Evolutionary conservation across 2,113 vertebrate species (phyloP).

Genomic region (Phocoena phocoena): DNA sequence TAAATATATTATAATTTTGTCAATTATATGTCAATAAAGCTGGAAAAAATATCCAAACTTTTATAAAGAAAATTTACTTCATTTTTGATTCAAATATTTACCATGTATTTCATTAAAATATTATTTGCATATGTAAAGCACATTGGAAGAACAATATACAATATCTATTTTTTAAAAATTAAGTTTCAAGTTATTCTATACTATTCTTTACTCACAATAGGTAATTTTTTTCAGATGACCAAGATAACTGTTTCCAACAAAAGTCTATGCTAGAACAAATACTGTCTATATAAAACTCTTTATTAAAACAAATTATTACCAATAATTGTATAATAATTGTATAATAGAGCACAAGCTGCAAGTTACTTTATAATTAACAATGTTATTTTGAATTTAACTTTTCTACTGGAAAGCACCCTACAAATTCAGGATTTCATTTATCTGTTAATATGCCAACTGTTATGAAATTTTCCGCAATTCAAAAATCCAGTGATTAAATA

Average conservation of each 20-base stretch:
- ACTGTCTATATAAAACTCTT: not conserved
- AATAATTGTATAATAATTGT: not conserved
- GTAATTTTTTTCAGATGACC: not conserved
- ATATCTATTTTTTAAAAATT: not conserved
- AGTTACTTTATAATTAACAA: conserved; percentile 15
- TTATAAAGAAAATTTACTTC: not conserved
- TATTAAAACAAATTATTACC: not conserved
- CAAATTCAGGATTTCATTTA: conserved; percentile 61
- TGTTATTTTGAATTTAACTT: conserved; percentile 23
- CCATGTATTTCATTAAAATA: not conserved
- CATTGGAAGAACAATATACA: not conserved
- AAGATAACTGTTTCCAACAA: not conserved
- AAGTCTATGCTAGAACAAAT: not conserved
- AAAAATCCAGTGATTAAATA: conserved; percentile 71
- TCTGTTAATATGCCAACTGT: conserved; percentile 62
- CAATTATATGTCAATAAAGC: not conserved
- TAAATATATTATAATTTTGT: not conserved
- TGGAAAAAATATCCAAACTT: not conserved
- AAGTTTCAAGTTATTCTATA: not conserved
- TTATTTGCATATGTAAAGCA: not conserved
- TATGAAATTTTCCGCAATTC: conserved; percentile 69
- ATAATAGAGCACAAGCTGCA: not conserved
- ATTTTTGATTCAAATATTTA: not conserved
- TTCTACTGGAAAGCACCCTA: conserved; percentile 59
- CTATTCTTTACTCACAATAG: not conserved